Evolutionary conservation across 2,888 invertebrate species (phyloP).

Genomic region (Sericinus montela): DNA sequence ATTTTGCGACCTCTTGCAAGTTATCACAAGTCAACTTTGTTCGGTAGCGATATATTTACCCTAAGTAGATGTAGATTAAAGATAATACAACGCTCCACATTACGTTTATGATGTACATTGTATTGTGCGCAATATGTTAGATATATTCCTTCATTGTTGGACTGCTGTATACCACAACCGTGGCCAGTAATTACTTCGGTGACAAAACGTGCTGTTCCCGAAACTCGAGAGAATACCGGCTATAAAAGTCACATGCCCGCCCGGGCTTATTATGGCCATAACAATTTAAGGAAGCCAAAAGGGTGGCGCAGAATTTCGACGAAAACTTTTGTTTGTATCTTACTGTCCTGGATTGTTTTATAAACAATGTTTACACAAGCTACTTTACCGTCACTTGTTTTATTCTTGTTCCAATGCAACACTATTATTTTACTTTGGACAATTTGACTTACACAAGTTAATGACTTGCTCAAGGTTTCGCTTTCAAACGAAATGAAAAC

Average conservation of each 20-base stretch:
- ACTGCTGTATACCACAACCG: constrained; percentile 31
- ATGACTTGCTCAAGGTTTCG: constrained; percentile 19
- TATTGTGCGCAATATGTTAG: constrained; percentile 43
- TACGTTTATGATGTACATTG: neutral
- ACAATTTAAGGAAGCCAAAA: constrained; percentile 77
- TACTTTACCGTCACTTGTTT: constrained; percentile 71
- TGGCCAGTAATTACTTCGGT: constrained; percentile 56
- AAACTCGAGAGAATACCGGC: constrained; percentile 63
- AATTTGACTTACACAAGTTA: neutral
- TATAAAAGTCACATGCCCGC: constrained; percentile 75
- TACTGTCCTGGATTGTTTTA: constrained; percentile 69
- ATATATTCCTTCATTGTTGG: constrained; percentile 46
- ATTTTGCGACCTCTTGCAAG: no score
- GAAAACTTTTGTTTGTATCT: constrained; percentile 71
- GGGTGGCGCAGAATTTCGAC: constrained; percentile 66
- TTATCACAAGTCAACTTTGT: no score
- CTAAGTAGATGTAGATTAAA: no score
- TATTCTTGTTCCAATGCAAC: constrained; percentile 33
- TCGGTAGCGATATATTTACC: no score
- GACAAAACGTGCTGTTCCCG: constrained; percentile 61
- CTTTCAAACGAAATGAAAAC: neutral
- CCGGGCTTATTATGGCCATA: constrained; percentile 71
- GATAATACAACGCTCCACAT: no score
- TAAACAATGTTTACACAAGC: constrained; percentile 75
- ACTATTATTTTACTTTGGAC: neutral